phyloP scores from a whole-genome alignment of 2,888 invertebrate species.

The Caenorhabditis zanzibari region DNA sequence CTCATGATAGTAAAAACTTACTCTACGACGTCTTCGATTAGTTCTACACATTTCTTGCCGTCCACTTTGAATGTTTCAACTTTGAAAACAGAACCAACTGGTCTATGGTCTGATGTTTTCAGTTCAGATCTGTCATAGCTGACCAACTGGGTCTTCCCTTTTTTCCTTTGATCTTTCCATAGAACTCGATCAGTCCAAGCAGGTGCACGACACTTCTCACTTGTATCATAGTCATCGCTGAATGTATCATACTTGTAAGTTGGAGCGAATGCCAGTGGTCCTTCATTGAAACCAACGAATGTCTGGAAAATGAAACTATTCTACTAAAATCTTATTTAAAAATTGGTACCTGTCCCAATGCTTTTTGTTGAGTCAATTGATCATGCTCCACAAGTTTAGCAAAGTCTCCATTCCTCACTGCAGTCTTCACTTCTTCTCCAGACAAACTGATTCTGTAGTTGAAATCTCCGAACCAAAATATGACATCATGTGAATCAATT shows the following conservation, averaged over 20 bases:
- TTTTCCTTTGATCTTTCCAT: constrained; percentile 87
- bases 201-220: constrained; percentile 91
- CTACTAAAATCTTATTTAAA: background rate
- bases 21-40: constrained; percentile 87
- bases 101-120: constrained; percentile 87
- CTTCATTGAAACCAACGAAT: constrained; percentile 95
- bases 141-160: constrained; percentile 83
- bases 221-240: constrained; percentile 98
- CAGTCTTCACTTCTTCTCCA: constrained; percentile 88
- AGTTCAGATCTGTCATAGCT: constrained; percentile 95
- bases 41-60: constrained; percentile 88
- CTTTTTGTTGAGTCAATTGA: constrained; percentile 88
- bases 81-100: constrained; percentile 94
- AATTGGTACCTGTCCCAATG: constrained; percentile 82
- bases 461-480: constrained; percentile 99
- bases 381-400: constrained; percentile 90
- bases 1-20: constrained; percentile 28
- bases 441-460: constrained; percentile 87
- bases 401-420: constrained; percentile 89
- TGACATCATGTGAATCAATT: constrained; percentile 95
- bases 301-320: constrained; percentile 85
- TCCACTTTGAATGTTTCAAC: constrained; percentile 92
- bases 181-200: constrained; percentile 99
- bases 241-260: constrained; percentile 99
- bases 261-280: constrained; percentile 93